phyloP scores from a whole-genome alignment of 2,113 vertebrate genomes.

The Psittacara wagleri region DNA sequence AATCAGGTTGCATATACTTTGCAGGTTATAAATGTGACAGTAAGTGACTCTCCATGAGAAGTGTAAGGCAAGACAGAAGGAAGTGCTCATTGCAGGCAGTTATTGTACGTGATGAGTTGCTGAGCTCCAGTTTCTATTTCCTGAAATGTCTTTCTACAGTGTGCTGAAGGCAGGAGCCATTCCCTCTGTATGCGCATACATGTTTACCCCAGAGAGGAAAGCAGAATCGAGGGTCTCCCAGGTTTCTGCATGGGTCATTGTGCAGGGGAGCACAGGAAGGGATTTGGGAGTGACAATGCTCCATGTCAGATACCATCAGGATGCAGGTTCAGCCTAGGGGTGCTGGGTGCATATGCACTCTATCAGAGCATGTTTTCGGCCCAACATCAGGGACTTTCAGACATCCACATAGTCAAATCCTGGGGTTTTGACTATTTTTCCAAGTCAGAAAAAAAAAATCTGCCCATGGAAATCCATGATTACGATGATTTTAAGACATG shows the following conservation, averaged over 20 bases:
- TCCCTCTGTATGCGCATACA: accelerated
- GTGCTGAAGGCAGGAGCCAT: not conserved
- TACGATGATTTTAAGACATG: not conserved
- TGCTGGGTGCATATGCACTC: not conserved
- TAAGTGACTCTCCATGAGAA: not conserved
- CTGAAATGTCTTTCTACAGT: not conserved
- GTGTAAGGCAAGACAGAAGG: not conserved
- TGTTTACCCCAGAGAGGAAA: not conserved
- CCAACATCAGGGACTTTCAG: not conserved
- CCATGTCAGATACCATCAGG: accelerated
- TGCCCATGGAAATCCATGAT: not conserved
- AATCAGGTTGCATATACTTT: not conserved
- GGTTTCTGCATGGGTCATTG: accelerated
- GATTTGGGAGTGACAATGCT: not conserved
- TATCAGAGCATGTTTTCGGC: not conserved
- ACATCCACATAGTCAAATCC: too few species aligned
- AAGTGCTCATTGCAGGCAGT: accelerated
- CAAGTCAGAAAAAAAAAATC: not conserved
- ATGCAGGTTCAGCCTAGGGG: not conserved
- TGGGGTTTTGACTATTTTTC: not conserved
- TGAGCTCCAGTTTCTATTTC: not conserved
- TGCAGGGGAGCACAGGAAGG: not conserved
- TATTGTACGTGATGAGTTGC: accelerated
- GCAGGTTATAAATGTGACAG: not conserved
- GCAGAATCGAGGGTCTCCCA: accelerated